phyloP scores from a whole-genome alignment of 2,888 invertebrate genomes.

The Biston betularia region DNA sequence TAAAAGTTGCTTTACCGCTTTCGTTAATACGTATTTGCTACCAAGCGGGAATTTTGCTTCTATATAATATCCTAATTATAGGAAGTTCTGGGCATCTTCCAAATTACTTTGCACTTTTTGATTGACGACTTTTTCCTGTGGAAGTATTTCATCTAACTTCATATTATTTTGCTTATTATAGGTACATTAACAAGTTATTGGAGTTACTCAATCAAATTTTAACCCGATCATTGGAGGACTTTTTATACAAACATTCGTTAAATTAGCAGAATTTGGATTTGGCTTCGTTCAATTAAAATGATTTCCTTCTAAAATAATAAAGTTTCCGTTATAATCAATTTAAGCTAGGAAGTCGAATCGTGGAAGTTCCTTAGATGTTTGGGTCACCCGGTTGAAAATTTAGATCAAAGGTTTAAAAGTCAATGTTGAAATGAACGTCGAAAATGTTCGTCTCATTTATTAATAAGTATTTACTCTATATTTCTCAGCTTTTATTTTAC shows the following conservation, averaged over 20 bases:
- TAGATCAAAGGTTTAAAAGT: slow-evolving; percentile 42
- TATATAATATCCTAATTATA: slow-evolving; percentile 36
- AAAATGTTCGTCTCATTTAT: slow-evolving; percentile 35
- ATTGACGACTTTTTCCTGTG: slow-evolving; percentile 32
- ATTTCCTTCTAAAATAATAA: slow-evolving; percentile 33
- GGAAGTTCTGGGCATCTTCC: slow-evolving; percentile 33
- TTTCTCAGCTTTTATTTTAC: slow-evolving; percentile 29
- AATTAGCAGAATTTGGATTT: slow-evolving; percentile 15
- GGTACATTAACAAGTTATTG: background rate
- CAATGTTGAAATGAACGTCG: slow-evolving; percentile 40
- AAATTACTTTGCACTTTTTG: slow-evolving; percentile 39
- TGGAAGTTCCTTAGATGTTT: slow-evolving; percentile 42
- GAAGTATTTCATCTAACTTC: slow-evolving; percentile 21
- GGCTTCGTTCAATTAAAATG: slow-evolving; percentile 32
- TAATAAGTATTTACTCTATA: slow-evolving; percentile 34
- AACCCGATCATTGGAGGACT: background rate
- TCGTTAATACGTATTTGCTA: slow-evolving; percentile 33
- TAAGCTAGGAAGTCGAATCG: slow-evolving; percentile 31
- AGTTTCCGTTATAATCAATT: slow-evolving; percentile 43
- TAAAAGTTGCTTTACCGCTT: slow-evolving; percentile 35
- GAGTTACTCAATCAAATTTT: slow-evolving; percentile 1
- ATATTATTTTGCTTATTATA: slow-evolving; percentile 19
- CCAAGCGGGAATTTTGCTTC: slow-evolving; percentile 25
- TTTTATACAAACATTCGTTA: slow-evolving; percentile 8
- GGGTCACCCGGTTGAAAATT: slow-evolving; percentile 42